Evolutionary conservation across 2,797 vertebrate genomes (phyloP), one percentile per base, ranked within the genome.

Genomic region (Cyclopterus lumpus): DNA sequence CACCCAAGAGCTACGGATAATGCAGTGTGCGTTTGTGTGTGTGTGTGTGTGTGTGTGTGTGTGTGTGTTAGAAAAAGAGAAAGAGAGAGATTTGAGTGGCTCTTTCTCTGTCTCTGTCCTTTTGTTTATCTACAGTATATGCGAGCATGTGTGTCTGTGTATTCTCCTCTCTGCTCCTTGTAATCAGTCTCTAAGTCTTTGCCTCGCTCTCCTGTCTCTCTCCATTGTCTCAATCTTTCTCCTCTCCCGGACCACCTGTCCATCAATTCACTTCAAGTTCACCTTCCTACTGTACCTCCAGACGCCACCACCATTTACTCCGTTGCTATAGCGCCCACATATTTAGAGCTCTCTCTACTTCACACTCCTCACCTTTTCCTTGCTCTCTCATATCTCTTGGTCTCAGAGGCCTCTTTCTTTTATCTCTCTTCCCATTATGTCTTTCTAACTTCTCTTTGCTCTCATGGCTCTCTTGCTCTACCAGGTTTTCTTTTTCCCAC

Each of bases 391-490:
- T 89, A 89, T 90, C 76, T 51, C 57, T 59, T 32, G 40, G 83
- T 90, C 89, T 89, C 90, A 73, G 70, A 76, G 77, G 85, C 49
- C 77, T 81, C 71, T 83, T 88, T 84, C 69, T 70, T 59, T 83
- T 70, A 55, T 90, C 84, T 87, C 58, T 77, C 73, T 63, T 77
- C 83, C 82, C 81, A 77, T 84, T 90, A 83, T 82, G 64, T 74
- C 83, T 75, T 64, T 86, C 74, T 71, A 55, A 71, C 65, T 77
- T 85, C 42, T 74, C 53, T 81, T 79, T 76, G 49, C 67, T 63
- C 57, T 75, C 44, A 26, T 61, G 63, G 38, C 83, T 88, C 65
- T 88, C 75, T 77, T 80, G 64, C 69, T 86, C 65, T 77, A 75
- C 53, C 57, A 60, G 16, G 16, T 22, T 71, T n/a, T 40, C 64